These are phyloP conservation scores for Furcula furcula DNA, from an alignment of 2,888 invertebrate species.

Conservation along the genomic window DNA sequence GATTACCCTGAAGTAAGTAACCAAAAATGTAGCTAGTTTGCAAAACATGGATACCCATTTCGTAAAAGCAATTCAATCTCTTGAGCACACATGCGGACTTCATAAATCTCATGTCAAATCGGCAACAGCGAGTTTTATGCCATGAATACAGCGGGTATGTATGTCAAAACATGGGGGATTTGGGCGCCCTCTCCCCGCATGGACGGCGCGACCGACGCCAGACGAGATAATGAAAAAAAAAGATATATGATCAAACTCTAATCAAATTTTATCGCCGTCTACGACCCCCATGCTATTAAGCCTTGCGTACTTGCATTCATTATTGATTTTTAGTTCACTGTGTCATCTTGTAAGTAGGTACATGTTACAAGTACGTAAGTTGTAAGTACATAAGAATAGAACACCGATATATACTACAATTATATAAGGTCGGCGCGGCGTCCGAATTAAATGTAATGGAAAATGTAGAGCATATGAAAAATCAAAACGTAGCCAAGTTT, in stretches of 20 bases:
- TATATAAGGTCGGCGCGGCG: not conserved
- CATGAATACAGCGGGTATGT: constrained; percentile 73
- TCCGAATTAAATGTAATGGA: constrained; percentile 7
- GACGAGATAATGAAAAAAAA: constrained; percentile 76
- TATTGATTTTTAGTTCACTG: constrained; percentile 51
- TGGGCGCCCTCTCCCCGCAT: constrained; percentile 54
- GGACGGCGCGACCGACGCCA: constrained; percentile 54
- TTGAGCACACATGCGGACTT: constrained; percentile 73
- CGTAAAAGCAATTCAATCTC: constrained; percentile 65
- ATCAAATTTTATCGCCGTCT: constrained; percentile 76
- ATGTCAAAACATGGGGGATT: constrained; percentile 79
- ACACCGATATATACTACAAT: not conserved
- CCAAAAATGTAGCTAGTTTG: constrained; percentile 35
- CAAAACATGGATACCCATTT: constrained; percentile 45
- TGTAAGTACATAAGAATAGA: not conserved
- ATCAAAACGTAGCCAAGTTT: constrained; percentile 60
- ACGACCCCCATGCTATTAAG: constrained; percentile 57
- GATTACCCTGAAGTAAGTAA: too few species aligned
- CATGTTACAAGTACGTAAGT: not conserved
- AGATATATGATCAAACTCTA: constrained; percentile 78
- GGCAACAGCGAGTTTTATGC: constrained; percentile 61
- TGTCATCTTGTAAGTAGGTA: constrained; percentile 29
- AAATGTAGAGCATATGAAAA: constrained; percentile 33
- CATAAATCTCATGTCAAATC: constrained; percentile 75
- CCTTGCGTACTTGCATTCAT: constrained; percentile 43